Conservation (phyloP, 2,113 vertebrate species). For the Holacanthus passer region DNA sequence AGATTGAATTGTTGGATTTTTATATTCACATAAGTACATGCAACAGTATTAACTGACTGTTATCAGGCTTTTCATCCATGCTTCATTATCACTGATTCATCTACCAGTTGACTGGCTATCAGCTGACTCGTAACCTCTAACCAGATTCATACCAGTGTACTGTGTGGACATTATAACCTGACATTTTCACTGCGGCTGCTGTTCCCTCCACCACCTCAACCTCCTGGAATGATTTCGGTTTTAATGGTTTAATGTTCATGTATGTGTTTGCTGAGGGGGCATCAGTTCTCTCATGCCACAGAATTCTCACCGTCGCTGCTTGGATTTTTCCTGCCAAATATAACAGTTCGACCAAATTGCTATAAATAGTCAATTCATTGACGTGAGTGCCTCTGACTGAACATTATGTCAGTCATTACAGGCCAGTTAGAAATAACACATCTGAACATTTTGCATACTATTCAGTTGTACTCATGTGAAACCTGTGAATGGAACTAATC, state of each 20-base stretch:
- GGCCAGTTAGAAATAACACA: conserved; percentile 24
- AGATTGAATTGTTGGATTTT: background rate
- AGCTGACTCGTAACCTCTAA: too few species aligned
- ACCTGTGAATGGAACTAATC: background rate
- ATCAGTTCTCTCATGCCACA: background rate
- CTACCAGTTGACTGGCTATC: background rate
- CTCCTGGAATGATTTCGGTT: background rate
- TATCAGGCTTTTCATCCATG: too few species aligned
- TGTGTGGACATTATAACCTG: background rate
- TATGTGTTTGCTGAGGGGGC: background rate
- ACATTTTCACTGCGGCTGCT: too few species aligned
- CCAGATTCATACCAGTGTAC: background rate
- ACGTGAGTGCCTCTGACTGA: background rate
- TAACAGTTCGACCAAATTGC: background rate
- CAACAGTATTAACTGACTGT: too few species aligned
- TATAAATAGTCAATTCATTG: conserved; percentile 1
- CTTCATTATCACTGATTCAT: background rate
- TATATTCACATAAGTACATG: too few species aligned
- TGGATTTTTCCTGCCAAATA: background rate
- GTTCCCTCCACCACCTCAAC: too few species aligned
- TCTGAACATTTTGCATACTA: background rate
- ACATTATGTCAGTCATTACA: background rate
- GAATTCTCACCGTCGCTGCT: background rate
- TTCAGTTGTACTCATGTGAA: background rate
- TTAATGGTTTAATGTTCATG: background rate